Base-by-base conservation (phyloP, 1,140 invertebrate species). In the Diachasma alloeum region DNA sequence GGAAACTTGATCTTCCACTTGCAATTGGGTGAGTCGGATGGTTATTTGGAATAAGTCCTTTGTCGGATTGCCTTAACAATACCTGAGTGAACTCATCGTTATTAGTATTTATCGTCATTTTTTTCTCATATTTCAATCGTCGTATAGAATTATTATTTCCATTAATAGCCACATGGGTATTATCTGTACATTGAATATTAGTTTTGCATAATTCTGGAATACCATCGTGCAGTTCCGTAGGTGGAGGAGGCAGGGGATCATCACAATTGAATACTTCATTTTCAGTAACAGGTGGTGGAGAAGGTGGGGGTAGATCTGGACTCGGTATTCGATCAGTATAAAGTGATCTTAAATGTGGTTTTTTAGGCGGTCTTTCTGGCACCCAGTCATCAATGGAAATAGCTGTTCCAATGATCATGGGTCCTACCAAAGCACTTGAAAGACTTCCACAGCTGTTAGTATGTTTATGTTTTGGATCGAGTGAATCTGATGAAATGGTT, bases 341-440 rank as follows among this genome's bases (percentile, higher is more conserved):
- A 13, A 87, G 89, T 31, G 87, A 90, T 81, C 93, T 83, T n/a
- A 94, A 82, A 81, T 94, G 93, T 0, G 94, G 94, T 84, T 95
- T 95, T 86, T 96, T 96, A 11, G 92, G 92, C 2, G 92, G 92
- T 72, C 92, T 87, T 79, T 95, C 94, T 0, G 94, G 94, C 0
- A 93, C 93, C 92, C 92, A 94, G 78, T 94, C 93, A 75, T 94
- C 93, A 15, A 93, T 87, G 0, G 92, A 93, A 78, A 94, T 93
- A 0, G 92, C 89, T 0, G 92, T 91, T 0, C 93, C 93, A 5
- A 93, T 86, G 17, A 93, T 93, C 5, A 93, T 89, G 0, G 93
- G 92, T 0, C 93, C 93, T 3, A 92, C 74, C 8, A 92, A 79
- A 80, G 92, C 92, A 5, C 91, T 91, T 0, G 92, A 92, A 0